A percentile compares a stretch with the other conserved stretches of the same genome.
Conservation (phyloP, 2,888 invertebrate genomes). For the Hydropsyche betteni region DNA sequence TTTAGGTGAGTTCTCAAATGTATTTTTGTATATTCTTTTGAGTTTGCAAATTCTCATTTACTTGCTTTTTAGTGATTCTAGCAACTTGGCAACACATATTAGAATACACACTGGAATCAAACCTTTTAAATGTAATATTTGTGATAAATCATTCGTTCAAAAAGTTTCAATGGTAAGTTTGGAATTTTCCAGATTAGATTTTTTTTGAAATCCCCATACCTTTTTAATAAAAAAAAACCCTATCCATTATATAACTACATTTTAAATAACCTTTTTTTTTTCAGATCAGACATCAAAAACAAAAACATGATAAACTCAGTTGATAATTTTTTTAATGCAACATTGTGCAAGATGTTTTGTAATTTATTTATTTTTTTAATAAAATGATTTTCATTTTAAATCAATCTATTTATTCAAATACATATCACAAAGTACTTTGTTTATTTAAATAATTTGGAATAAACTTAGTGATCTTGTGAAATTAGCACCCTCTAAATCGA, state of each 20-base stretch:
- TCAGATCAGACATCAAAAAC: slow-evolving; percentile 9
- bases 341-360: too few species aligned
- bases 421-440: too few species aligned
- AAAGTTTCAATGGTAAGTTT: slow-evolving; percentile 37
- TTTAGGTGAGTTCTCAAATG: slow-evolving; percentile 39
- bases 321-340: too few species aligned
- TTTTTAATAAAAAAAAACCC: too few species aligned
- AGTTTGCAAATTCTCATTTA: background rate
- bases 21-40: background rate
- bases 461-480: too few species aligned
- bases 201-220: background rate
- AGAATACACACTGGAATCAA: slow-evolving; percentile 39
- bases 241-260: background rate
- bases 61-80: slow-evolving; percentile 36
- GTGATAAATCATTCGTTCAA: slow-evolving; percentile 37
- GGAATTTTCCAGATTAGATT: background rate
- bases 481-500: too few species aligned
- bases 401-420: too few species aligned
- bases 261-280: background rate
- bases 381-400: too few species aligned
- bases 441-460: too few species aligned
- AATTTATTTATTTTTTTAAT: too few species aligned
- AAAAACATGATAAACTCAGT: background rate
- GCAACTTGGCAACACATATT: slow-evolving; percentile 39
- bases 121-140: slow-evolving; percentile 34